phyloP scores from a whole-genome alignment of 2,113 vertebrate genomes.

The Aldabrachelys gigantea region DNA sequence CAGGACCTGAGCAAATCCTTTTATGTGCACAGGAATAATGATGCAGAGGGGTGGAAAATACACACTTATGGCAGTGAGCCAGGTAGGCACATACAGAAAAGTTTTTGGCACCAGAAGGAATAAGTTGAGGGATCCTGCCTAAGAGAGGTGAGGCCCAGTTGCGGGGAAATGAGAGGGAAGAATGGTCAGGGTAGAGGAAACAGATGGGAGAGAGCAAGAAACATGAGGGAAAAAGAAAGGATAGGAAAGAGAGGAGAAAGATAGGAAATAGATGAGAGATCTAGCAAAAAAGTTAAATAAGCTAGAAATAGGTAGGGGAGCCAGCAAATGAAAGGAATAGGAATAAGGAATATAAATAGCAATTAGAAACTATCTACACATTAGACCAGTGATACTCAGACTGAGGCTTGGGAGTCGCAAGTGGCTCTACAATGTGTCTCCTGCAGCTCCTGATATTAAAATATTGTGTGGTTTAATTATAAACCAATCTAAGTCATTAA shows the following conservation, averaged over 20 bases:
- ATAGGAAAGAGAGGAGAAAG: not conserved
- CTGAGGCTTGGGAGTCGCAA: no score
- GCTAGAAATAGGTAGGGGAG: not conserved
- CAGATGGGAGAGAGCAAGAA: not conserved
- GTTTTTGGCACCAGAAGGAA: not conserved
- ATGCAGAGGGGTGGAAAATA: not conserved
- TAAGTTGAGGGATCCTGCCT: not conserved
- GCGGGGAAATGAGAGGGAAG: not conserved
- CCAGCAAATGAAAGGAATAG: not conserved
- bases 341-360: not conserved
- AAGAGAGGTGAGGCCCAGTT: constrained; percentile 5
- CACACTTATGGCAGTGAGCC: not conserved
- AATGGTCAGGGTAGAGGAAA: not conserved
- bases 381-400: not conserved
- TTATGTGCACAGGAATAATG: not conserved
- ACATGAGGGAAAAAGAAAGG: not conserved
- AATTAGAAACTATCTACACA: constrained; percentile 19
- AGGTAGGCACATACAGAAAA: not conserved
- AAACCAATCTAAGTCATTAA: no score
- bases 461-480: no score
- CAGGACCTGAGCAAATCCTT: constrained; percentile 4
- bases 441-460: no score
- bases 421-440: no score
- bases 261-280: not conserved
- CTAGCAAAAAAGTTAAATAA: not conserved